Percentiles rank a stretch among this genome's conserved stretches.
Conservation (phyloP, 1,140 invertebrate genomes). For the Venturia canescens region DNA sequence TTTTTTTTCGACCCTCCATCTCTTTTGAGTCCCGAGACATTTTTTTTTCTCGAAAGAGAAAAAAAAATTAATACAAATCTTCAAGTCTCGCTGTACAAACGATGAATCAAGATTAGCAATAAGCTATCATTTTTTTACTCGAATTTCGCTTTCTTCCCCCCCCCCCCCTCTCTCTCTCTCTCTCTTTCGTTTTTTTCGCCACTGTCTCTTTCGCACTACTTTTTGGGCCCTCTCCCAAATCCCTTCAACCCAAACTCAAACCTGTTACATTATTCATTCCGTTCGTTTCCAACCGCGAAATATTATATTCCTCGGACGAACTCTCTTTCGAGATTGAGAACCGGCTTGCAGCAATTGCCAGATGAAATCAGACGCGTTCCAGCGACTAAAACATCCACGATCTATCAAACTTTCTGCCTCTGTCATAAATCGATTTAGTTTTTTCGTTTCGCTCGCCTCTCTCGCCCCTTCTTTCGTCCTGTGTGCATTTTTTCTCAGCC, state of each 20-base stretch:
- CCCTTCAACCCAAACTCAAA: neutral
- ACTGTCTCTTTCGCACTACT: neutral
- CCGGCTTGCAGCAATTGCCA: neutral
- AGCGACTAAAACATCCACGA: neutral
- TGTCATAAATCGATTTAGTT: neutral
- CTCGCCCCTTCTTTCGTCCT: too few species aligned
- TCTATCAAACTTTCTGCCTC: neutral
- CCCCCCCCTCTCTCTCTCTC: neutral
- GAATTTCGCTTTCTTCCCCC: neutral
- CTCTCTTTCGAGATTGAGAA: neutral
- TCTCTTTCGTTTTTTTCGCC: neutral
- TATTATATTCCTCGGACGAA: neutral
- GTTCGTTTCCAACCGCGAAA: neutral
- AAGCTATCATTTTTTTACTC: neutral
- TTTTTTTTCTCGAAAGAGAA: too few species aligned
- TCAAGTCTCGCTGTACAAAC: neutral
- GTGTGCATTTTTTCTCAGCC: too few species aligned
- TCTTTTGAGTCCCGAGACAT: neutral
- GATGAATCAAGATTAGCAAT: constrained; percentile 7
- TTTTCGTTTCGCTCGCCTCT: too few species aligned
- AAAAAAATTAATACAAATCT: neutral
- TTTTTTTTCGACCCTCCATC: neutral
- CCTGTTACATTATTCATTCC: constrained; percentile 12
- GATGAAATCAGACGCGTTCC: neutral
- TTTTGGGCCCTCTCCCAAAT: neutral